A percentile compares a stretch with the other conserved stretches of the same genome.
phyloP scores from a whole-genome alignment of 2,113 vertebrate species.

The Datnioides undecimradiatus region DNA sequence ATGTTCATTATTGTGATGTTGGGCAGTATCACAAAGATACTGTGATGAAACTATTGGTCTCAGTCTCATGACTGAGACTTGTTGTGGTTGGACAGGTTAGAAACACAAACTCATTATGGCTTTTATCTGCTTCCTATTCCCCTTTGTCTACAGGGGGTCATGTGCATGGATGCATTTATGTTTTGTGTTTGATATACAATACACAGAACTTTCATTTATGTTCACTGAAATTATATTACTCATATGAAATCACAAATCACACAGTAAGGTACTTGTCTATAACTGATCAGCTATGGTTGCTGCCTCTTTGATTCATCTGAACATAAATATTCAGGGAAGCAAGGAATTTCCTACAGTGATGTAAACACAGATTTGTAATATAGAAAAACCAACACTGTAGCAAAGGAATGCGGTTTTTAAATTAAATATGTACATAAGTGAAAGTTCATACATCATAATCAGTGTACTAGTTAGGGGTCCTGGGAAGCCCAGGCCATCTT shows the following conservation, averaged over 20 bases:
- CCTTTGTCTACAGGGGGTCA: background rate
- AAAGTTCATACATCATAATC: too few relatives aligned
- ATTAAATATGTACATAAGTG: background rate
- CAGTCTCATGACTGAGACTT: background rate
- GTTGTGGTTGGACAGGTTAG: background rate
- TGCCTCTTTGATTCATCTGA: too few relatives aligned
- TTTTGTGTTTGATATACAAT: too few relatives aligned
- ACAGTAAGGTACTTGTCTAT: too few relatives aligned
- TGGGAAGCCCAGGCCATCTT: too few relatives aligned
- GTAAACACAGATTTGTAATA: background rate
- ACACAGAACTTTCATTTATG: too few relatives aligned
- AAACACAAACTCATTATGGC: background rate
- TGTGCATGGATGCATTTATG: background rate
- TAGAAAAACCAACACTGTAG: background rate
- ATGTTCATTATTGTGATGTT: background rate
- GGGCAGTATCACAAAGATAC: background rate
- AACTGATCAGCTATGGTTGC: too few relatives aligned
- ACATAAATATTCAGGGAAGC: background rate
- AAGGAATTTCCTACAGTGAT: background rate
- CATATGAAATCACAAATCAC: too few relatives aligned
- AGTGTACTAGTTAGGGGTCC: too few relatives aligned
- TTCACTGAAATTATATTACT: too few relatives aligned
- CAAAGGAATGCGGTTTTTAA: background rate
- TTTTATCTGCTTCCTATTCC: background rate
- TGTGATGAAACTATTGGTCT: background rate